Conservation (phyloP, 92 coral and sea anemone genomes). For the Heliopora coerulea region DNA sequence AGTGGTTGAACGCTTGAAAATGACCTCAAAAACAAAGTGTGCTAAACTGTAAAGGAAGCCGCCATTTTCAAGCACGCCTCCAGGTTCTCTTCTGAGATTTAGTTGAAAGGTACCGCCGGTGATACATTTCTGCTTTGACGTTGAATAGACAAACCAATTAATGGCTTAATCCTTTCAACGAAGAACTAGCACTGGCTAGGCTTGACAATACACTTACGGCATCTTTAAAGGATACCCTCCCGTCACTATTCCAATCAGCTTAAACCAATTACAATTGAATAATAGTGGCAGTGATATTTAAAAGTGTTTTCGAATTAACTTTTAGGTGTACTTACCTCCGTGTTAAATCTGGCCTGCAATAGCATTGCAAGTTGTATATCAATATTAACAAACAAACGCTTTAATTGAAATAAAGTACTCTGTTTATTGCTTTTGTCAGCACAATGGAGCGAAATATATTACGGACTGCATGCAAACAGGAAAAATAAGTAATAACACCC, state of each 20-base stretch:
- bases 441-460: background rate
- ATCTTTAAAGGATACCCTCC: background rate
- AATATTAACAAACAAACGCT: conserved; percentile 15
- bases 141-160: conserved; percentile 35
- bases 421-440: conserved; percentile 26
- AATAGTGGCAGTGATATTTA: background rate
- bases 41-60: too few relatives aligned
- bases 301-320: background rate
- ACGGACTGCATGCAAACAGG: background rate
- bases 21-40: too few relatives aligned
- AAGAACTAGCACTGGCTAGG: conserved; percentile 9
- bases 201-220: conserved; percentile 21
- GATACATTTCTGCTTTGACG: background rate
- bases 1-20: too few relatives aligned
- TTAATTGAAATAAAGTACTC: conserved; percentile 32
- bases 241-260: background rate
- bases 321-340: background rate
- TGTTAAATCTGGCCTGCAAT: background rate
- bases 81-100: background rate
- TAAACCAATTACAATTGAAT: background rate
- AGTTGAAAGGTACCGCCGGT: conserved; percentile 31
- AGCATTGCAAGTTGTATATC: background rate
- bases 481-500: background rate
- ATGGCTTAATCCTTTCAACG: conserved; percentile 9
- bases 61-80: too few relatives aligned